These are phyloP conservation scores for Busseola fusca DNA, from an alignment of 2,888 invertebrate genomes.

Conservation along the genomic window DNA sequence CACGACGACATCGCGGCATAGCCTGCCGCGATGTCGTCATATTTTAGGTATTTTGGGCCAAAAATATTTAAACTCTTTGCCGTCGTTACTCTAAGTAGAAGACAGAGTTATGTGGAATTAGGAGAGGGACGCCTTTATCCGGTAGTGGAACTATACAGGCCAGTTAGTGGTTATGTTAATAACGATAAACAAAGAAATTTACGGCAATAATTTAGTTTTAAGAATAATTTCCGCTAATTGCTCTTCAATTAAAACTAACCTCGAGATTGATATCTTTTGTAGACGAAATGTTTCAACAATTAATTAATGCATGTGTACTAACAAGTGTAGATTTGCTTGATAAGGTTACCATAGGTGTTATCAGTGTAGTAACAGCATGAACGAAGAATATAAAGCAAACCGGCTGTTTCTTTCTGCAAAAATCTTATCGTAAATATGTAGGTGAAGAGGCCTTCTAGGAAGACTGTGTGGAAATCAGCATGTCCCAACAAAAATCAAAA, in stretches of 20 bases:
- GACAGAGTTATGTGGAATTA: neutral
- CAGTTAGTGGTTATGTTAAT: neutral
- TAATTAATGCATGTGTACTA: conserved; percentile 45
- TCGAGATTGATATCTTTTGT: conserved; percentile 53
- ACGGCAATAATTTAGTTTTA: neutral
- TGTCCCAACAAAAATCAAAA: too few relatives aligned
- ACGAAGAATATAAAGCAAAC: neutral
- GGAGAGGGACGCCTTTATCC: neutral
- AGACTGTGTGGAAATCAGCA: too few relatives aligned
- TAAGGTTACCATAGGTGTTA: conserved; percentile 23
- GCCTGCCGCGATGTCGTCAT: too few relatives aligned
- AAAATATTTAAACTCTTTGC: too few relatives aligned
- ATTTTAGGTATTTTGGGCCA: too few relatives aligned
- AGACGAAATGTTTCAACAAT: conserved; percentile 52
- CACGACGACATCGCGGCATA: neutral
- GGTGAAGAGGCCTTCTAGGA: neutral
- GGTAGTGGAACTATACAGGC: neutral
- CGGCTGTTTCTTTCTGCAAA: neutral
- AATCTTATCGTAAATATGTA: neutral
- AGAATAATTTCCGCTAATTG: conserved; percentile 18
- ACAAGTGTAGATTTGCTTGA: conserved; percentile 48
- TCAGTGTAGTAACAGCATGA: neutral
- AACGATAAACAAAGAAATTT: too few relatives aligned
- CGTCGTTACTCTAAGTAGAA: too few relatives aligned
- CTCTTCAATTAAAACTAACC: conserved; percentile 36